Base-by-base conservation (phyloP, 2,888 invertebrate species). In the Neoaliturus tenellus region DNA sequence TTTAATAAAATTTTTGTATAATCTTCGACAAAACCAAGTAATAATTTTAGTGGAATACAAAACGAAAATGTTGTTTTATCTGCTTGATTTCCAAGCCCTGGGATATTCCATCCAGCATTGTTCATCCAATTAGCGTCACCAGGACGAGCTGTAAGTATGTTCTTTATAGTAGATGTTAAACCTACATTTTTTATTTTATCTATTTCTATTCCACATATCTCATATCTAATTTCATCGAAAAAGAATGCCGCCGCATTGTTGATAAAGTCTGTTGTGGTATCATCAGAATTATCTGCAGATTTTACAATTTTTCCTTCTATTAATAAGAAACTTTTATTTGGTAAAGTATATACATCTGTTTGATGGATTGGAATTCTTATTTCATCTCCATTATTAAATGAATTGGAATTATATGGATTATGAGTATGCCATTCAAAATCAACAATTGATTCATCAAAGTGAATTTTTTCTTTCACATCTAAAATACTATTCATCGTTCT, bases 401-500 rank as follows among this genome's bases (percentile, higher is more conserved):
- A 44, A 31, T 44, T 48, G 14, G 78, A 69, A n/a, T 44, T 33
- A 25, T 78, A 78, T 0, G 78, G 78, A 14, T 48, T 48, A 25
- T 78, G 78, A 12, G 78, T 25, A 51, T 51, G 78, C 17, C 28
- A 78, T 51, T 78, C 78, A 17, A 44, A 48, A 78, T 51, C 78
- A 0, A 20, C 25, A 48, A 78, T 51, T 8, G 51, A 25, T 48
- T 78, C 78, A 51, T 78, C 78, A 78, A 48, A 75, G 17, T 41
- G 4, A 3, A 75, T 12, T 39, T 75, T 23, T 20, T 23, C 23
- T 25, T 35, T 28, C 1, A 75, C 75, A 25, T 75, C 14, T 17
- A 75, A 75, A 39, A 75, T 75, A 20, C 25, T 75, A 41, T 6
- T 10, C 44, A 75, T 75, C 14, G 5, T 35, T 58, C 25, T 28